A percentile compares a stretch with the other conserved stretches of the same genome.
These are phyloP conservation scores for Zeuzera pyrina DNA, from an alignment of 2,888 invertebrate species.

Conservation along the genomic window DNA sequence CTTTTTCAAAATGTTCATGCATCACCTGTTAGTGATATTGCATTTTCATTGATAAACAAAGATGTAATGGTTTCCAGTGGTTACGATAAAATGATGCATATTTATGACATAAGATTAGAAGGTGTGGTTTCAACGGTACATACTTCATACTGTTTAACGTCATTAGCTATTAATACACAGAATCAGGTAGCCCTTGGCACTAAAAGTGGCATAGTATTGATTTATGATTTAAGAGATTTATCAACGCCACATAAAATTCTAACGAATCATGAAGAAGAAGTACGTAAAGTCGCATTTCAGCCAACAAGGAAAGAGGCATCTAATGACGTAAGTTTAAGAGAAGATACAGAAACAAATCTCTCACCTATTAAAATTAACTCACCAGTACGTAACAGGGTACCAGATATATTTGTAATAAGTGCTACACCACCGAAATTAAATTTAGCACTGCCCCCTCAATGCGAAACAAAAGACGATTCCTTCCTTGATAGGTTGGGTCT, in stretches of 20 bases:
- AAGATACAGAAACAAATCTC: conserved; percentile 38
- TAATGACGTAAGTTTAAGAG: conserved; percentile 51
- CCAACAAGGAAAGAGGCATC: conserved; percentile 47
- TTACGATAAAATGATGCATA: conserved; percentile 69
- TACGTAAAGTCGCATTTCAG: conserved; percentile 63
- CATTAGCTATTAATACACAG: conserved; percentile 53
- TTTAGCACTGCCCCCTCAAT: conserved; percentile 26
- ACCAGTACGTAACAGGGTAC: conserved; percentile 37
- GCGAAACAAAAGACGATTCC: conserved; percentile 50
- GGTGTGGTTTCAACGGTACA: conserved; percentile 55
- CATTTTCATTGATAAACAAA: conserved; percentile 68
- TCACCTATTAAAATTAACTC: conserved; percentile 33
- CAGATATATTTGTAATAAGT: conserved; percentile 53
- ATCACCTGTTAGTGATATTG: conserved; percentile 71
- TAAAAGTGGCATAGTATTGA: conserved; percentile 64
- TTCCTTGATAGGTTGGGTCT: conserved; percentile 59
- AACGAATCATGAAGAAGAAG: conserved; percentile 63
- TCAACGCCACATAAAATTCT: conserved; percentile 55
- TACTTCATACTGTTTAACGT: conserved; percentile 50
- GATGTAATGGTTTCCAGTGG: conserved; percentile 72
- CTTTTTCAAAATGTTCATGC: conserved; percentile 67
- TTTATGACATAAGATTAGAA: conserved; percentile 68
- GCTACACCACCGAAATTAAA: conserved; percentile 44
- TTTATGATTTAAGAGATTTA: conserved; percentile 72
- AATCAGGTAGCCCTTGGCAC: conserved; percentile 69